These are phyloP conservation scores for Megalops atlanticus DNA, from an alignment of 2,113 vertebrate genomes.

Conservation along the genomic window DNA sequence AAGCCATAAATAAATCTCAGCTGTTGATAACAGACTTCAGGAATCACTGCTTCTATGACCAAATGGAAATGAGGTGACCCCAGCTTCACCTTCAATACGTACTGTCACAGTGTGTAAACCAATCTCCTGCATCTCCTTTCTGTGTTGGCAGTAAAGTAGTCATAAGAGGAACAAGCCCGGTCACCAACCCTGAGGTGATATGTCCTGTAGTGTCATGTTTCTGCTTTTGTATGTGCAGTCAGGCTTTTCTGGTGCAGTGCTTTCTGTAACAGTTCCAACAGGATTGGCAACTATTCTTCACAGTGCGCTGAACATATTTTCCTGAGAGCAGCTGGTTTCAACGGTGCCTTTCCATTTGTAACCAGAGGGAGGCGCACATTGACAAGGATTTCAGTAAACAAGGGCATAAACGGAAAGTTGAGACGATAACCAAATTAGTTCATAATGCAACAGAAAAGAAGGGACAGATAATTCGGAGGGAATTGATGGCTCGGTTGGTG, in stretches of 20 bases:
- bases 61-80: background rate
- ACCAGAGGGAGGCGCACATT: slow-evolving; percentile 28
- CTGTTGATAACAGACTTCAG: slow-evolving; percentile 11
- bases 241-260: background rate
- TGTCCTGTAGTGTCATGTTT: background rate
- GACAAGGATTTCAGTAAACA: slow-evolving; percentile 5
- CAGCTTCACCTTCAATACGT: background rate
- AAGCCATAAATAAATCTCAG: slow-evolving; percentile 1
- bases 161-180: background rate
- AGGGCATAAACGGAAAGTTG: background rate
- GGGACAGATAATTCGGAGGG: background rate
- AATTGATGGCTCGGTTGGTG: background rate
- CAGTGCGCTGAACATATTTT: background rate
- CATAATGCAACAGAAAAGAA: background rate
- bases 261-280: background rate
- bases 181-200: background rate
- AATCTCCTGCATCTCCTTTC: background rate
- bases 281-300: background rate
- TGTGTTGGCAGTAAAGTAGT: background rate
- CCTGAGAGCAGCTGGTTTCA: background rate
- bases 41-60: background rate
- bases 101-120: background rate
- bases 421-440: background rate
- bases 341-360: slow-evolving; percentile 10
- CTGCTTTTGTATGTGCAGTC: background rate